Base-by-base conservation (phyloP, 2,888 invertebrate genomes). In the Mantis religiosa region DNA sequence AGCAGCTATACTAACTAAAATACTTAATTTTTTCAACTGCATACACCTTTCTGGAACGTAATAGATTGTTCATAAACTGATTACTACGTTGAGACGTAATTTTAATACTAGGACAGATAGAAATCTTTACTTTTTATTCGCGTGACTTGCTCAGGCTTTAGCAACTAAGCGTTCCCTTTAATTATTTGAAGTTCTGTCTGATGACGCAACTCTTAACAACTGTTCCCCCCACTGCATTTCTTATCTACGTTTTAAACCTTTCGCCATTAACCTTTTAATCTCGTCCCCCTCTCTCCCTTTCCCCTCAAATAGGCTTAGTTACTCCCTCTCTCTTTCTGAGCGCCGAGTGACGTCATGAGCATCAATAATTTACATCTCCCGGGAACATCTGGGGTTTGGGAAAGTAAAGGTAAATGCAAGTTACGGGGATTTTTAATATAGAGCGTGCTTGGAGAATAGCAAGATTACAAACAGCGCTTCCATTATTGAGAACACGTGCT, bases 211-310 rank as follows among this genome's bases (percentile, higher is more conserved):
- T n/a, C 88, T 88, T 30, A 71, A 71, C 54, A 20, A 71, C 54
- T 20, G 54, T 71, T 20, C 54, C 20, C 20, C 54, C 47, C 41
- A 28, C 82, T 83, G 54, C 88, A 83, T 82, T 85, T 87, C 71
- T 90, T 87, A 87, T 85, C 88, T 88, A n/a, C 82, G 87, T 86
- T 85, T 87, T 85, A 89, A 89, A 90, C 89, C 88, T 82, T 88
- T 71, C 84, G 81, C 90, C 88, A 90, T 90, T 90, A 90, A 90
- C 90, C 90, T 90, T 90, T 89, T 90, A 90, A 90, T 90, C 89
- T 89, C 87, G 28, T 47, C 83, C 87, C 71, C 82, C 85, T 47
- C 20, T 85, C 83, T 82, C 83, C 54, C 28, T 47, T 54, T 86
- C 82, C 30, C 87, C 89, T 86, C 86, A 89, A 89, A 89, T 89